Percentiles rank a stretch among this genome's conserved stretches.
These are phyloP conservation scores for Epsilonema sp. DNA, from an alignment of 2,888 invertebrate genomes.

Conservation along the genomic window DNA sequence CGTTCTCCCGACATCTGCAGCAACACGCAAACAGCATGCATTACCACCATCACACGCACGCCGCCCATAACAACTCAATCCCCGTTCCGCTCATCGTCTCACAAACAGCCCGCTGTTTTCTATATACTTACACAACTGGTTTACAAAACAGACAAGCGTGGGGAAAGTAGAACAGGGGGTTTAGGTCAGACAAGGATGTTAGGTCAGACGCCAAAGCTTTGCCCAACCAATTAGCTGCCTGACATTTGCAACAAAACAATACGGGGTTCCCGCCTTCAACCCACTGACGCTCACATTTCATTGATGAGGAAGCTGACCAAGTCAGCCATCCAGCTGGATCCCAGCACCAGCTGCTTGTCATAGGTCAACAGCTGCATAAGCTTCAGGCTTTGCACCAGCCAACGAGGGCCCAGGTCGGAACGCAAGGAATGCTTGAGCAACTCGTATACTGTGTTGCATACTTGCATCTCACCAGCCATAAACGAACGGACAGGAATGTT, in stretches of 20 bases:
- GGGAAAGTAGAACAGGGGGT: no score
- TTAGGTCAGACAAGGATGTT: no score
- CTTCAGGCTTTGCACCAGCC: background rate
- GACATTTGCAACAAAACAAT: no score
- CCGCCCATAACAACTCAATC: no score
- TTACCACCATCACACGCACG: no score
- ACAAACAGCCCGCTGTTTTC: no score
- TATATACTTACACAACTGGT: no score
- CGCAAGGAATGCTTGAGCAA: background rate
- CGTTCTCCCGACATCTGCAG: slow-evolving; percentile 7
- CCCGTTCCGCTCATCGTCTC: no score
- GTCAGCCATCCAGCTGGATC: background rate
- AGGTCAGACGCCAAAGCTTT: no score
- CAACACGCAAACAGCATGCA: no score
- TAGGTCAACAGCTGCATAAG: background rate
- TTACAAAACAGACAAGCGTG: no score
- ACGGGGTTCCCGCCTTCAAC: background rate
- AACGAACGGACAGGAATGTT: background rate
- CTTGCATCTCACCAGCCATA: background rate
- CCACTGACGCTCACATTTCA: background rate
- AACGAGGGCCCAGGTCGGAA: background rate
- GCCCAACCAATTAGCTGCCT: no score
- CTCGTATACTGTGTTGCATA: background rate
- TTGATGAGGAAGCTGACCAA: background rate
- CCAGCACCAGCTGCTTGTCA: background rate